Percentiles rank a stretch among this genome's conserved stretches.
Evolutionary conservation across 35 echinoderm and acorn worm species (phyloP).

Genomic region (Apostichopus parvimensis): DNA sequence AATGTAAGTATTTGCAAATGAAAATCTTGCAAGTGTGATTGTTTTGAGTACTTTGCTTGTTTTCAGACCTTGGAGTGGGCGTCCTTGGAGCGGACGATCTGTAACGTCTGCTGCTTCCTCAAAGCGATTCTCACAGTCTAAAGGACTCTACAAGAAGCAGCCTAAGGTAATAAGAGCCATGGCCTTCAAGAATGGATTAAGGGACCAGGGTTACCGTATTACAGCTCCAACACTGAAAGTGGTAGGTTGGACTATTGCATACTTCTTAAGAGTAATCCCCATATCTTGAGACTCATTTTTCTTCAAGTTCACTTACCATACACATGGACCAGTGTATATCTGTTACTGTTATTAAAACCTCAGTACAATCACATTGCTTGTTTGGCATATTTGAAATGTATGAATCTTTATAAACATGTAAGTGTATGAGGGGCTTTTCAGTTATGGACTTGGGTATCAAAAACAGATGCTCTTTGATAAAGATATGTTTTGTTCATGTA

Average conservation of each 20-base stretch:
- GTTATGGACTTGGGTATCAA: no score
- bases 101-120: conserved; percentile 57
- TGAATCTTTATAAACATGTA: no score
- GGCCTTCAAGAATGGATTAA: conserved; percentile 78
- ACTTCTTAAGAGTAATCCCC: no score
- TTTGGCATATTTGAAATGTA: no score
- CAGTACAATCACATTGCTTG: no score
- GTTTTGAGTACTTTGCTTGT: neutral
- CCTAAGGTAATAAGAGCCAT: conserved; percentile 79
- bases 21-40: neutral
- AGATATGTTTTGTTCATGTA: no score
- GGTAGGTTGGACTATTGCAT: conserved; percentile 51
- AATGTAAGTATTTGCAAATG: neutral
- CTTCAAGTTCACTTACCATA: neutral
- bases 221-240: conserved; percentile 90
- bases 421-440: no score
- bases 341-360: no score
- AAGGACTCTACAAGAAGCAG: conserved; percentile 73
- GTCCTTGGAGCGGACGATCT: conserved; percentile 88
- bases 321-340: neutral
- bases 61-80: conserved; percentile 37
- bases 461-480: no score
- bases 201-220: conserved; percentile 63
- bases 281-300: no score
- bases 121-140: conserved; percentile 36